These are phyloP conservation scores for Arctopsyche grandis DNA, from an alignment of 1,140 invertebrate genomes.

Conservation along the genomic window DNA sequence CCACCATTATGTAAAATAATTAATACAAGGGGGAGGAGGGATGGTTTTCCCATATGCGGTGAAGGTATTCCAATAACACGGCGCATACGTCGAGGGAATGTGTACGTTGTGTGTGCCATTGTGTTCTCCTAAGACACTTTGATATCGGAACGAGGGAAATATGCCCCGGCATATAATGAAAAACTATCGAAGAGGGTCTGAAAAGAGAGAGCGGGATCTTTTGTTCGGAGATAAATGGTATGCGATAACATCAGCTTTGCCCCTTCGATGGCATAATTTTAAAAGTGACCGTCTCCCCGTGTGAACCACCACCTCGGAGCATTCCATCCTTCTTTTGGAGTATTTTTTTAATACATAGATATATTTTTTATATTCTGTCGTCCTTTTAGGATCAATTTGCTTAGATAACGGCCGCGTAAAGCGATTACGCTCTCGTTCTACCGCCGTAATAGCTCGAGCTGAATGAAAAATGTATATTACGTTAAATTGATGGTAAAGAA, in stretches of 20 bases:
- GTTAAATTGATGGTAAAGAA: no score
- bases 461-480: no score
- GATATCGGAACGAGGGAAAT: not conserved
- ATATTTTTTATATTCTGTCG: not conserved
- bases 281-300: slow-evolving; percentile 39
- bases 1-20: no score
- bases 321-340: not conserved
- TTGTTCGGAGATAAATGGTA: slow-evolving; percentile 51
- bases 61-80: slow-evolving; percentile 2
- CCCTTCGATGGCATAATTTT: slow-evolving; percentile 30
- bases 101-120: not conserved
- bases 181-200: slow-evolving; percentile 44
- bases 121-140: not conserved
- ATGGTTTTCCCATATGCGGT: not conserved
- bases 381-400: slow-evolving; percentile 42
- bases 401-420: slow-evolving; percentile 28
- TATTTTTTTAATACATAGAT: no score
- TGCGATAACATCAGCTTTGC: slow-evolving; percentile 21
- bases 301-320: no score
- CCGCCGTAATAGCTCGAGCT: no score
- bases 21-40: no score
- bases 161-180: slow-evolving; percentile 38
- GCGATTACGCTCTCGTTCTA: no score
- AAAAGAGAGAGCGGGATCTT: slow-evolving; percentile 21
- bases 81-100: not conserved